Conservation (phyloP, 2,797 vertebrate genomes). For the Lophius americanus region DNA sequence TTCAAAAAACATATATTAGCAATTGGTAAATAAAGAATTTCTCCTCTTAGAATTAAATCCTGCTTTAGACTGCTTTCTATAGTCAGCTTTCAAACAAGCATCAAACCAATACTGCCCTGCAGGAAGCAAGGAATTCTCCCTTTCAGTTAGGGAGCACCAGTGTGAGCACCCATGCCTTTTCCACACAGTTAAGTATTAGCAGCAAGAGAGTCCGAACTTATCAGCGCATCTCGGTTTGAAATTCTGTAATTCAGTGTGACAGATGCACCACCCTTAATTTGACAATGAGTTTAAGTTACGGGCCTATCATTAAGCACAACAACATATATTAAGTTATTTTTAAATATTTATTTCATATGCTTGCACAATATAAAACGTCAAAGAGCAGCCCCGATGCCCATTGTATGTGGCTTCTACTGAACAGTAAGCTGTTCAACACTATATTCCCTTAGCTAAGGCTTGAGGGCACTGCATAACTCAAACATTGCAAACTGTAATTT, state of each 20-base stretch:
- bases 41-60: slow-evolving; percentile 27
- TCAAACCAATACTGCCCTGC: slow-evolving; percentile 55
- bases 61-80: slow-evolving; percentile 29
- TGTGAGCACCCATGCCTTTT: slow-evolving; percentile 56
- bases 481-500: slow-evolving; percentile 32
- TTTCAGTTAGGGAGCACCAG: slow-evolving; percentile 45
- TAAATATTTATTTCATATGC: slow-evolving; percentile 10
- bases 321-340: slow-evolving; percentile 17
- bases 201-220: slow-evolving; percentile 46
- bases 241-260: slow-evolving; percentile 61
- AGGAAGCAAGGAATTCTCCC: slow-evolving; percentile 43
- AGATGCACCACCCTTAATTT: slow-evolving; percentile 38
- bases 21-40: neutral
- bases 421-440: slow-evolving; percentile 33
- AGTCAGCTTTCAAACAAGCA: slow-evolving; percentile 63
- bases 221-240: slow-evolving; percentile 58
- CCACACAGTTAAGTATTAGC: slow-evolving; percentile 58
- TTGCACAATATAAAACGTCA: slow-evolving; percentile 19
- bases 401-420: slow-evolving; percentile 7
- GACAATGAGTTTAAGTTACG: slow-evolving; percentile 16
- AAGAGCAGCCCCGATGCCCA: no score
- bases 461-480: slow-evolving; percentile 19
- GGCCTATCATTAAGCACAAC: slow-evolving; percentile 35
- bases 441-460: slow-evolving; percentile 11
- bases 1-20: no score